A percentile compares a stretch with the other conserved stretches of the same genome.
These are phyloP conservation scores for Oligia strigilis DNA, from an alignment of 2,888 invertebrate genomes.

Conservation along the genomic window DNA sequence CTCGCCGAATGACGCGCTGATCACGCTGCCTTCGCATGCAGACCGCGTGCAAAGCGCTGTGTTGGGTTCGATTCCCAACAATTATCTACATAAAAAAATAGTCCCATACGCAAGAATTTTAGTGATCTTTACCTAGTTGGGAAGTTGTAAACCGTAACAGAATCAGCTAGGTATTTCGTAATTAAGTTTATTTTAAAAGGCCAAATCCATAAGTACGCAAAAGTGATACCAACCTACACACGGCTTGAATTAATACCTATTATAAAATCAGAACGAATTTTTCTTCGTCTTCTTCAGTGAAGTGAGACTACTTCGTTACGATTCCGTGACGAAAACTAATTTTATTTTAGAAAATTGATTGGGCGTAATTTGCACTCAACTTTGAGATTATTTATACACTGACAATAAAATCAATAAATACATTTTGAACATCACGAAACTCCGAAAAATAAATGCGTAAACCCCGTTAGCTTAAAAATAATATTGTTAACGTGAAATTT, in stretches of 20 bases:
- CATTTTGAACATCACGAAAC: too few species aligned
- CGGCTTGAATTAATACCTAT: not conserved
- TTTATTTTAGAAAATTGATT: not conserved
- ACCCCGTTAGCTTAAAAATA: constrained; percentile 15
- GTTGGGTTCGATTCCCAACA: too few species aligned
- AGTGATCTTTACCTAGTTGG: constrained; percentile 11
- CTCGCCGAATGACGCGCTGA: too few species aligned
- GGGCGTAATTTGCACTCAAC: not conserved
- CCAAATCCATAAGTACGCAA: constrained; percentile 8
- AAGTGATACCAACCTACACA: constrained; percentile 16
- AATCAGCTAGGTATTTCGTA: constrained; percentile 15
- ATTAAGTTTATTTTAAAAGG: constrained; percentile 30
- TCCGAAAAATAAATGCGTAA: not conserved
- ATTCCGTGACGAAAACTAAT: not conserved
- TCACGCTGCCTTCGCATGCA: too few species aligned
- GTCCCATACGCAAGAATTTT: not conserved
- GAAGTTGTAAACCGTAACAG: not conserved
- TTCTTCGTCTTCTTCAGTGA: not conserved
- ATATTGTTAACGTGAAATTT: constrained; percentile 4
- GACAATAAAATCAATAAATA: not conserved
- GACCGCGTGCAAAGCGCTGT: too few species aligned
- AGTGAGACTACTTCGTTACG: not conserved
- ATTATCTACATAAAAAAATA: constrained; percentile 7
- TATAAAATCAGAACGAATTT: not conserved
- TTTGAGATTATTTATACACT: not conserved